Evolutionary conservation across 2,888 invertebrate genomes (phyloP).

Genomic region (Limenitis camilla): DNA sequence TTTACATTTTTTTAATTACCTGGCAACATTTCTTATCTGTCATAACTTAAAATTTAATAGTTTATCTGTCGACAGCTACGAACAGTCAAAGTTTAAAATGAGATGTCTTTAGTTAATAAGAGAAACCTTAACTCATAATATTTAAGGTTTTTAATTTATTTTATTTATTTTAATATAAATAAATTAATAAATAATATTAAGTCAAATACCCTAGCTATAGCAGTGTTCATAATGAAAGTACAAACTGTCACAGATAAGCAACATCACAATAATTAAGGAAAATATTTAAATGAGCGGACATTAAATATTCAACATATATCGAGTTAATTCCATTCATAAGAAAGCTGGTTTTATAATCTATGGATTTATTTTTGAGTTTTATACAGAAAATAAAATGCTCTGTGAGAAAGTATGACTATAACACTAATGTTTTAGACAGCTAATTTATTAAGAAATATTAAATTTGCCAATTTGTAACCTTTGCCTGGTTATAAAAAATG

Average conservation of each 20-base stretch:
- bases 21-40: not conserved
- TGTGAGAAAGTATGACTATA: not conserved
- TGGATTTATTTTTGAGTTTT: not conserved
- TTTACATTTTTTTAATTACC: not conserved
- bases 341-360: not conserved
- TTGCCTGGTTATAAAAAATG: not conserved
- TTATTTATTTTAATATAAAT: slow-evolving; percentile 2
- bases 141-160: not conserved
- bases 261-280: slow-evolving; percentile 26
- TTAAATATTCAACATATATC: not conserved
- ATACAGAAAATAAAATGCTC: not conserved
- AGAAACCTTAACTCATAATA: not conserved
- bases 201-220: slow-evolving; percentile 23
- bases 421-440: too few species aligned
- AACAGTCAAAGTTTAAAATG: too few species aligned
- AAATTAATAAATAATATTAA: not conserved
- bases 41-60: too few species aligned
- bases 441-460: too few species aligned
- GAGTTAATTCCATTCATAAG: not conserved
- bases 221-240: slow-evolving; percentile 49
- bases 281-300: slow-evolving; percentile 1
- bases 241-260: slow-evolving; percentile 37
- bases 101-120: too few species aligned
- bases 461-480: not conserved
- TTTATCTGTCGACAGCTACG: too few species aligned